Percentiles rank a stretch among this genome's conserved stretches.
Conservation (phyloP, 2,113 vertebrate genomes). For the Colistium nudipinnis region DNA sequence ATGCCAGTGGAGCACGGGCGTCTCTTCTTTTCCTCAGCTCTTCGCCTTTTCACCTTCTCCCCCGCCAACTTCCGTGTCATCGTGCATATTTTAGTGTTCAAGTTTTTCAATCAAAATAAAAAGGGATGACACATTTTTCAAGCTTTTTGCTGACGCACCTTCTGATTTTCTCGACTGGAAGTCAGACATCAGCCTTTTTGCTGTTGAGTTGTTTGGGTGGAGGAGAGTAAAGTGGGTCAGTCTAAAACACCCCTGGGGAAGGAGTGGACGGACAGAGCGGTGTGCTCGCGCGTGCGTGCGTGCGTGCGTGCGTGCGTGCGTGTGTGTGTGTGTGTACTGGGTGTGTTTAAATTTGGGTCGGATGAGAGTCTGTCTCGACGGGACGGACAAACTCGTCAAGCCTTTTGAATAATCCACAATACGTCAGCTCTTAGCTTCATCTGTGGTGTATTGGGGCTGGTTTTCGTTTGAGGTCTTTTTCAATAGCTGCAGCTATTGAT, state of each 20-base stretch:
- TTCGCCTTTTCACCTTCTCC: neutral
- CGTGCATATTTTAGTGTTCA: neutral
- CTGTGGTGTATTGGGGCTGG: neutral
- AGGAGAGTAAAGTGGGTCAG: constrained; percentile 70
- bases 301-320: constrained; percentile 7
- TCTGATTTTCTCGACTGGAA: constrained; percentile 46
- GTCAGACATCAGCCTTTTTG: constrained; percentile 63
- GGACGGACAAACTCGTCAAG: neutral
- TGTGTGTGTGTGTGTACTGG: neutral
- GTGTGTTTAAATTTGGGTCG: neutral
- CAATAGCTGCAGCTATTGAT: neutral
- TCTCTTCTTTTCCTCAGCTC: neutral
- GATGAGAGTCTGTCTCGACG: constrained; percentile 27
- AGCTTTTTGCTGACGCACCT: constrained; percentile 60
- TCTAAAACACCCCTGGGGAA: constrained; percentile 54
- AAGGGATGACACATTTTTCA: no score
- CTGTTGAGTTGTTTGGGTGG: constrained; percentile 63
- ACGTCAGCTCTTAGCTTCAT: no score
- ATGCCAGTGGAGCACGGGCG: neutral
- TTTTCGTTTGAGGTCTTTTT: neutral
- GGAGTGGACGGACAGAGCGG: constrained; percentile 34
- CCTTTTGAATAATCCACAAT: no score
- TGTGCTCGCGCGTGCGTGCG: constrained; percentile 46
- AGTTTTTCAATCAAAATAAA: no score
- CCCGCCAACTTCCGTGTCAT: neutral